Evolutionary conservation across 2,797 vertebrate species (phyloP), one percentile per base, ranked within the genome.

Genomic region (Babyrousa celebensis): DNA sequence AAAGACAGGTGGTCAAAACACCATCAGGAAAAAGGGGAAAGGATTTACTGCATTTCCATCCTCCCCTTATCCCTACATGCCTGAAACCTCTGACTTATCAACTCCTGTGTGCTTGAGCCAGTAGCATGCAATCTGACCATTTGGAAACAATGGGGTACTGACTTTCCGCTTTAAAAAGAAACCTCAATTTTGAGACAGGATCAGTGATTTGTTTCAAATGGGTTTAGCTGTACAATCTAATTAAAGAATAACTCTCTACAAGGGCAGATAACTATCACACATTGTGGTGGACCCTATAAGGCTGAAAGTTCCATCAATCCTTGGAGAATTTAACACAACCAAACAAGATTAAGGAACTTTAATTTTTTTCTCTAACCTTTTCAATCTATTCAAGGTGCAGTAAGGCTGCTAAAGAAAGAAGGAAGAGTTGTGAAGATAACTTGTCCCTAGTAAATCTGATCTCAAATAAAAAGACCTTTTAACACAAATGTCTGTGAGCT

Each of bases 391-490:
- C 96, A 95, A 96, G 75, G 93, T 74, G 23, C 70, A 94, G 32
- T 72, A 48, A 96, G 90, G 93, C 88, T 87, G 98, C 97, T 95
- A 98, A 98, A 95, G 5, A 85, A 95, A 78, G 68, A 96, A 95
- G 10, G 68, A 96, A 95, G 10, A 32, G 91, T 85, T 89, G 97
- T 84, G 96, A 97, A 95, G 96, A 96, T 36, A 67, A 95, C 20
- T 68, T 93, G 79, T n/a, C 92, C 80, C 70, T 54, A 97, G 93
- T 91, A 96, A 91, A 85, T 94, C 94, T 0, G 5, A 89, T 74
- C 82, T 36, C 74, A 84, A 92, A 96, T 85, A 96, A 95, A 97
- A 78, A 97, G 75, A 75, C 27, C 62, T 92, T 94, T 78, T 36
- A 97, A 96, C 70, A 74, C 0, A 86, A 80, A 95, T 32, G 12